These are phyloP conservation scores for Cyphomyrus plagiostoma DNA, from an alignment of 2,113 vertebrate genomes.

Conservation along the genomic window DNA sequence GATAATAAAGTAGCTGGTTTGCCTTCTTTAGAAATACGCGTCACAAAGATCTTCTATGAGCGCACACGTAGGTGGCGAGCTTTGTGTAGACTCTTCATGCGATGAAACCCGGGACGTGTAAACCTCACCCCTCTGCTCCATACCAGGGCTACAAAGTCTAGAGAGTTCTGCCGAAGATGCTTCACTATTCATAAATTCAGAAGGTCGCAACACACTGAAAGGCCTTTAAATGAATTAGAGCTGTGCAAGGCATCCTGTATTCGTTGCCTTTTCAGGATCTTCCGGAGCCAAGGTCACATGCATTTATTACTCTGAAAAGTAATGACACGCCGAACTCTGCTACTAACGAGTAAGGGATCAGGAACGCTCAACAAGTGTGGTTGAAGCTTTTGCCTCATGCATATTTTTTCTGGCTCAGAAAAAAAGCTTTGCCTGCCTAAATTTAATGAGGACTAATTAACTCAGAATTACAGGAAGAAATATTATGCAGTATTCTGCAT, in stretches of 20 bases:
- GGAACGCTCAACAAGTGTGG: background rate
- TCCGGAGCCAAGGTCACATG: constrained; percentile 30
- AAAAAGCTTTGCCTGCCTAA: background rate
- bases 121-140: background rate
- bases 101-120: background rate
- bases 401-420: constrained; percentile 31
- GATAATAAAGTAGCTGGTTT: background rate
- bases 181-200: constrained; percentile 39
- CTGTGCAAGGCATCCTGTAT: constrained; percentile 28
- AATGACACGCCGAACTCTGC: constrained; percentile 2
- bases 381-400: constrained; percentile 11
- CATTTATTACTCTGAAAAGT: constrained; percentile 25
- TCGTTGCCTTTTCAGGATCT: constrained; percentile 28
- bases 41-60: background rate
- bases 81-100: background rate
- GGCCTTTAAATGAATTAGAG: constrained; percentile 34
- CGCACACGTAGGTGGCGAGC: background rate
- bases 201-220: constrained; percentile 23
- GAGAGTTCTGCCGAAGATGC: constrained; percentile 20
- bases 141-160: background rate
- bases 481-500: background rate
- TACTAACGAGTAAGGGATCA: background rate
- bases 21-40: background rate
- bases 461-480: background rate
- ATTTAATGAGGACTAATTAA: background rate